Base-by-base conservation (phyloP, 2,113 vertebrate genomes). In the Cyanoliseus patagonus region DNA sequence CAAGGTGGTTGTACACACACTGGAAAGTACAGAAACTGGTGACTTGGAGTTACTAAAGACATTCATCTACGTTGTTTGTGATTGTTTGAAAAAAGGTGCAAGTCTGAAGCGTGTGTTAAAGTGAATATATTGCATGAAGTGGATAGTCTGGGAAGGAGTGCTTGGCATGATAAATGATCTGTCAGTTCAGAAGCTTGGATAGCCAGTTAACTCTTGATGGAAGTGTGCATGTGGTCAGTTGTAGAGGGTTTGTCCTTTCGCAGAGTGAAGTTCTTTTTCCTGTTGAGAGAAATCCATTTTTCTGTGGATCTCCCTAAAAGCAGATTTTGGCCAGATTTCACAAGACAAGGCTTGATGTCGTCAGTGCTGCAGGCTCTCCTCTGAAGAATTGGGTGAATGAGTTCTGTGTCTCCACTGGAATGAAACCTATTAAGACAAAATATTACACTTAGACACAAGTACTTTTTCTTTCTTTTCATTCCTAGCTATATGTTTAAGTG, bases 1-100 rank as follows among this genome's bases (percentile, higher is more conserved):
- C 59, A 62, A 51, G 57, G 17, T 46, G 24, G 22, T 3, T 44
- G 41, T 37, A 17, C 30, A 44, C 37, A 13, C 39, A 5, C 4
- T 3, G 6, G 59, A 11, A 61, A 62, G 53, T 16, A 52, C 0
- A 0, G 85, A 49, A 79, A 28, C 20, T 1, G 4, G 27, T 57
- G 66, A 77, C 0, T 0, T 46, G 63, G 52, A 28, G 28, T 66
- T 74, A 61, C 35, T 66, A 73, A 37, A 68, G 47, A 61, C 2
- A 0, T 51, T 80, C 13, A 15, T 31, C 75, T 41, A 3, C 0
- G 0, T 53, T 59, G 31, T n/a, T 78, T 30, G 14, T 24, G 25
- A 12, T 11, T 63, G 18, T 46, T 76, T 7, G 20, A 13, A 33
- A 59, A 57, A 64, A 85, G 8, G n/a, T 66, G 53, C 24, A n/a